These are phyloP conservation scores for Liparis tanakae DNA, from an alignment of 2,797 vertebrate species.

Conservation along the genomic window DNA sequence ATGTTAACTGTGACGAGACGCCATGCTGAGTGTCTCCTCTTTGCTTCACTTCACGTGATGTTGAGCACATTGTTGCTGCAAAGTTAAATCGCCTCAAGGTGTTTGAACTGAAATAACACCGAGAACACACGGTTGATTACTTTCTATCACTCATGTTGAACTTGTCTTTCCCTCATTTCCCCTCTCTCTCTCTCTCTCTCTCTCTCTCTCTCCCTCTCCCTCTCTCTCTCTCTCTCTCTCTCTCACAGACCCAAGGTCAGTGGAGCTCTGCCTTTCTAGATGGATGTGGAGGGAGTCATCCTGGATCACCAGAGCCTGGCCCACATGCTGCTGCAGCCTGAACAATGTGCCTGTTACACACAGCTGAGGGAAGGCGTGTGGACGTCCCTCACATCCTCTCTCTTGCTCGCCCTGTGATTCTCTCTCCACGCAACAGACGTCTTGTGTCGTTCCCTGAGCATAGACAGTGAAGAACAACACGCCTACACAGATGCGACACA, in stretches of 20 bases:
- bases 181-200: slow-evolving; percentile 15
- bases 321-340: slow-evolving; percentile 75
- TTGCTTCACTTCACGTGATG: no score
- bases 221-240: slow-evolving; percentile 1
- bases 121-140: slow-evolving; percentile 24
- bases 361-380: slow-evolving; percentile 65
- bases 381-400: slow-evolving; percentile 63
- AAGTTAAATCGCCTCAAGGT: no score
- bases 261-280: slow-evolving; percentile 72
- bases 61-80: not conserved
- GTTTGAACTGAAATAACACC: slow-evolving; percentile 39
- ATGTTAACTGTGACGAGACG: not conserved
- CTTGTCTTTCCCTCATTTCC: not conserved
- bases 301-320: slow-evolving; percentile 72
- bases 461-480: slow-evolving; percentile 27
- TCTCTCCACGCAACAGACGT: slow-evolving; percentile 24
- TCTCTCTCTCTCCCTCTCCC: not conserved
- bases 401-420: slow-evolving; percentile 16
- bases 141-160: slow-evolving; percentile 39
- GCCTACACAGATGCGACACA: not conserved
- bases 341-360: slow-evolving; percentile 66
- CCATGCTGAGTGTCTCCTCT: no score
- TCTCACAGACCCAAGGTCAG: slow-evolving; percentile 62
- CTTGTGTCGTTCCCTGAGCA: slow-evolving; percentile 25
- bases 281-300: slow-evolving; percentile 74